Evolutionary conservation across 1,140 invertebrate species (phyloP), one percentile per base, ranked within the genome.

Genomic region (Apis cerana): DNA sequence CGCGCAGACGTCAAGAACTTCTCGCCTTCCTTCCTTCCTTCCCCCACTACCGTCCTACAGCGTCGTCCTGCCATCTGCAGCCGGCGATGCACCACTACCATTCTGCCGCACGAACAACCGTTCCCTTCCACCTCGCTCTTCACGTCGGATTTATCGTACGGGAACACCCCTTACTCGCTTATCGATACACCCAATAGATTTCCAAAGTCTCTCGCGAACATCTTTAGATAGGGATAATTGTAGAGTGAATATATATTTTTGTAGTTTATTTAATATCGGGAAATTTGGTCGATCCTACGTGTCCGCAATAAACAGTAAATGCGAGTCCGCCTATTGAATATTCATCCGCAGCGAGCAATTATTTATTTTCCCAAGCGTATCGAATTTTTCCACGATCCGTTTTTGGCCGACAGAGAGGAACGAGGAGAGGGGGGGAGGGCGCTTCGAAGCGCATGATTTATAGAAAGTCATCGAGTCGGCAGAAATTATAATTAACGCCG

Each of bases 1-100:
- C 71, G 43, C 56, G 65, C 54, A 74, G 68, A 74, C 82, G 81
- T 87, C 86, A 80, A 83, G 76, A 83, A 83, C 33, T 78, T 83
- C 71, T 68, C 64, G 52, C 58, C 62, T 43, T 68, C 69, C 72
- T 81, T 19, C 27, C 9, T 33, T 21, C 19, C 52, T 58, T 21
- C 23, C 33, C 33, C 3, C 33, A 7, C 33, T 0, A 7, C 33
- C 0, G 33, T 43, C 19, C 23, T n/a, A 2, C 50, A 13, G 17
- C 67, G 75, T 74, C 74, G 59, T 80, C 82, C 77, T 80, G 82
- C 82, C 75, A 83, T 79, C 65, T 77, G 61, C 75, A 78, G 75
- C 52, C 67, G 50, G 9, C 48, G 65, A 83, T 79, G 75, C 75
- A 71, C 59, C 75, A 15, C 80, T 23, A 23, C 80, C 56, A 76